phyloP scores from a whole-genome alignment of 23 tunicate species.

The Trididemnum miniatum region DNA sequence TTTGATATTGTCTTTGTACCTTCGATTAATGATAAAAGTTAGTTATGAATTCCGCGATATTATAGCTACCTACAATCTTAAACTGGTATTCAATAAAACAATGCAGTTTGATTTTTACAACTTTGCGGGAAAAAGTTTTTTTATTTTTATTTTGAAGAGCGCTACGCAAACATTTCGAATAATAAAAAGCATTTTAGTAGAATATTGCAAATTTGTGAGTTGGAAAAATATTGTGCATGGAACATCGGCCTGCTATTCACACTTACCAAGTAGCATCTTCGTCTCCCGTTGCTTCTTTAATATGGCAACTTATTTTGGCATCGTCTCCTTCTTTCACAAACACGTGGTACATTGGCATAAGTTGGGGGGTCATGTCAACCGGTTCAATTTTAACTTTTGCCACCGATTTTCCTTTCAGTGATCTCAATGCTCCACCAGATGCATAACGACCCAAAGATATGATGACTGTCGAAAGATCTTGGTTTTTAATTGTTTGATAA shows the following conservation, averaged over 20 bases:
- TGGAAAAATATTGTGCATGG: too few relatives aligned
- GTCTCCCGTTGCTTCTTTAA: conserved; percentile 50
- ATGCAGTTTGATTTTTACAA: too few relatives aligned
- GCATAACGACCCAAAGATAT: conserved; percentile 84
- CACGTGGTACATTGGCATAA: conserved; percentile 90
- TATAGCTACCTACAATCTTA: too few relatives aligned
- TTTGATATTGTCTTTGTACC: conserved; percentile 72
- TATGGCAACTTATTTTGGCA: conserved; percentile 79
- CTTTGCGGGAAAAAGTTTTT: too few relatives aligned
- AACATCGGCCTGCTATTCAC: too few relatives aligned
- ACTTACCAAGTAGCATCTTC: conserved; percentile 90
- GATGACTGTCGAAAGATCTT: conserved; percentile 65
- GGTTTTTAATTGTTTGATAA: conserved; percentile 67
- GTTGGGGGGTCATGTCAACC: conserved; percentile 72
- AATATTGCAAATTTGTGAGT: too few relatives aligned
- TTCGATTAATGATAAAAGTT: too few relatives aligned
- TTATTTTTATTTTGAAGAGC: too few relatives aligned
- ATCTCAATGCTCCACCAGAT: conserved; percentile 85
- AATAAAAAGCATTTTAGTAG: too few relatives aligned
- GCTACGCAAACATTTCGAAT: too few relatives aligned
- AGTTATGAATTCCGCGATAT: too few relatives aligned
- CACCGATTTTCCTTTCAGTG: conserved; percentile 81
- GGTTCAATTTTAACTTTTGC: conserved; percentile 84
- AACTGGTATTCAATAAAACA: too few relatives aligned
- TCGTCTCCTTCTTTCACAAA: conserved; percentile 84